A percentile compares a stretch with the other conserved stretches of the same genome.
Evolutionary conservation across 2,888 invertebrate genomes (phyloP).

Genomic region (Cremastinae sp.): DNA sequence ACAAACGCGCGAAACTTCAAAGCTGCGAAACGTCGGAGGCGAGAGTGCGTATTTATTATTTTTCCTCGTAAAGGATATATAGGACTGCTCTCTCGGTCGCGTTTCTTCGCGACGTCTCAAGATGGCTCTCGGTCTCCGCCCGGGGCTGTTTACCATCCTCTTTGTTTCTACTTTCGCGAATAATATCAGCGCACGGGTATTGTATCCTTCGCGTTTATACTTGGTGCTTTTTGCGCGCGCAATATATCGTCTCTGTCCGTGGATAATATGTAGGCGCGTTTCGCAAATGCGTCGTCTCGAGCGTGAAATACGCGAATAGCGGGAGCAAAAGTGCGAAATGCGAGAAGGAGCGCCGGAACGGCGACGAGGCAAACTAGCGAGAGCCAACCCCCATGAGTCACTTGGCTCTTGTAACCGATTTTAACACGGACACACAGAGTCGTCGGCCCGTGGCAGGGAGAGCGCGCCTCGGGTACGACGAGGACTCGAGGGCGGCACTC

Average conservation of each 20-base stretch:
- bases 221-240: too few relatives aligned
- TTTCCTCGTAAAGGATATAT: constrained; percentile 43
- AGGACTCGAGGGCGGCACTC: constrained; percentile 29
- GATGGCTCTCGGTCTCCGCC: constrained; percentile 5
- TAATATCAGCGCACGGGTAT: not conserved
- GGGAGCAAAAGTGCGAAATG: constrained; percentile 1
- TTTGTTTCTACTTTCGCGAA: constrained; percentile 39
- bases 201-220: not conserved
- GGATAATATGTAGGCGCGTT: too few relatives aligned
- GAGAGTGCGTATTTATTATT: constrained; percentile 60
- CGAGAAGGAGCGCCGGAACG: constrained; percentile 62
- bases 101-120: constrained; percentile 25
- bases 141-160: constrained; percentile 42
- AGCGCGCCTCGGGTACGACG: constrained; percentile 2
- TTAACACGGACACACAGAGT: constrained; percentile 25
- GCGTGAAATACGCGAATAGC: not conserved
- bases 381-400: constrained; percentile 71
- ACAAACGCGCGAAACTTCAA: constrained; percentile 49
- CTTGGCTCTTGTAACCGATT: constrained; percentile 48
- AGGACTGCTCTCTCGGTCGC: constrained; percentile 4
- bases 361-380: constrained; percentile 39
- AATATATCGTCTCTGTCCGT: too few relatives aligned
- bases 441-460: constrained; percentile 9
- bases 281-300: too few relatives aligned
- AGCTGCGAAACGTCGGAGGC: constrained; percentile 45